Conservation (phyloP, 2,888 invertebrate species). For the Lutraria lutraria region DNA sequence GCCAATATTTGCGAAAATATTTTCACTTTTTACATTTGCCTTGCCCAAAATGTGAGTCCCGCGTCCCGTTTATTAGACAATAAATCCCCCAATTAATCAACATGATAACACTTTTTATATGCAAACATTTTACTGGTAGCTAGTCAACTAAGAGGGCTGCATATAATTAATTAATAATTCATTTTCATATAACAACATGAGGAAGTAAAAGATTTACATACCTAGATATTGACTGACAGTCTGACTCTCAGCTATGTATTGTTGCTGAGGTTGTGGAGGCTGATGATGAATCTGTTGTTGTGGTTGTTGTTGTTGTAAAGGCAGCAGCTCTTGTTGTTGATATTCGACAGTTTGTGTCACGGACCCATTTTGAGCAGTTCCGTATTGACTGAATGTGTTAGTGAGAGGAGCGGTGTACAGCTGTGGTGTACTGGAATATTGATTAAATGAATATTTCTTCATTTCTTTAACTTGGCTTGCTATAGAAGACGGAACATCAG, state of each 20-base stretch:
- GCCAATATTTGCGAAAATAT: no score
- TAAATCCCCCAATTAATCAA: no score
- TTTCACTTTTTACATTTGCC: no score
- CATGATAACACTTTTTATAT: no score
- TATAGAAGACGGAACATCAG: slow-evolving; percentile 69
- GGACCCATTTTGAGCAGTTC: slow-evolving; percentile 27
- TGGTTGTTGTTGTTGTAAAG: slow-evolving; percentile 35
- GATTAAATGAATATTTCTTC: slow-evolving; percentile 75
- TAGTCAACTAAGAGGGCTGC: no score
- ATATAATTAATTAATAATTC: no score
- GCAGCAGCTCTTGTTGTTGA: neutral
- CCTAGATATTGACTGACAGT: slow-evolving; percentile 27
- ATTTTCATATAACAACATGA: no score
- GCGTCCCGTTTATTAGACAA: no score
- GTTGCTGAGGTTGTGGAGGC: slow-evolving; percentile 38
- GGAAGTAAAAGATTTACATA: neutral
- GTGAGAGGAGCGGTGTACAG: slow-evolving; percentile 64
- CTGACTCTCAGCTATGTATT: slow-evolving; percentile 25
- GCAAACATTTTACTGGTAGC: no score
- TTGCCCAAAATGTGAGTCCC: no score
- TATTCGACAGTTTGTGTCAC: slow-evolving; percentile 35
- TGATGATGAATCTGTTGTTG: slow-evolving; percentile 23
- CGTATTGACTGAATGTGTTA: slow-evolving; percentile 18
- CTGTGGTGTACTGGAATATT: slow-evolving; percentile 73
- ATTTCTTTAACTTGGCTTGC: slow-evolving; percentile 68